Percentiles rank a stretch among this genome's conserved stretches.
Conservation (phyloP, 2,888 invertebrate genomes). For the Pristionchus maxplancki region DNA sequence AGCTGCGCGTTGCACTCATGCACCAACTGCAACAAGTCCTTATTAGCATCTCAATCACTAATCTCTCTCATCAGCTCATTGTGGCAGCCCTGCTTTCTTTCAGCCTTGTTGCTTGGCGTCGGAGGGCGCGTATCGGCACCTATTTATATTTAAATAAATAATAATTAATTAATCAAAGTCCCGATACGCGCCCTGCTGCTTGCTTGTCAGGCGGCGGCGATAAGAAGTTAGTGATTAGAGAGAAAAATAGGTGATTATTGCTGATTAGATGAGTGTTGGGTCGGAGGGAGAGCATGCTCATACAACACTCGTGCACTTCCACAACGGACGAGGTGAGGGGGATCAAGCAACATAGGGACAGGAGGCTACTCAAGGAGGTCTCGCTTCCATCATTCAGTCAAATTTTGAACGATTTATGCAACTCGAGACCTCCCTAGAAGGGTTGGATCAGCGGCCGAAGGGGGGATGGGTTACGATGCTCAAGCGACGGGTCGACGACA, state of each 20-base stretch:
- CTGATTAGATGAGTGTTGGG: neutral
- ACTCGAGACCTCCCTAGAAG: neutral
- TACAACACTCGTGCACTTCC: neutral
- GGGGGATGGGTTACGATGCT: neutral
- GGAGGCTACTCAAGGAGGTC: neutral
- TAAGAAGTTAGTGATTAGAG: neutral
- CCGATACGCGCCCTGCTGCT: neutral
- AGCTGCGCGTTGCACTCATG: slow-evolving; percentile 77
- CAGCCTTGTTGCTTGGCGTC: neutral
- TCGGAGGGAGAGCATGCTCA: neutral
- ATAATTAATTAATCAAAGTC: neutral
- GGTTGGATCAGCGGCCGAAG: neutral
- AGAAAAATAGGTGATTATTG: neutral
- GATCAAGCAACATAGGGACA: neutral
- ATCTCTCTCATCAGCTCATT: neutral
- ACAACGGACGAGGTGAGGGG: neutral
- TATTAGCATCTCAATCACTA: neutral
- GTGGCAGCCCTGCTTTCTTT: slow-evolving; percentile 1
- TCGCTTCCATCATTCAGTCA: neutral
- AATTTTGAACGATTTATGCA: neutral
- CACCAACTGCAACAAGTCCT: slow-evolving; percentile 61
- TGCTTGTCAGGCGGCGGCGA: neutral
- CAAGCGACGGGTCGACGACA: neutral
- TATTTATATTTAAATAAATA: neutral
- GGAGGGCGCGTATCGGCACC: neutral